A percentile compares a stretch with the other conserved stretches of the same genome.
These are phyloP conservation scores for Micropoecilia bifurca DNA, from an alignment of 2,797 vertebrate species.

Conservation along the genomic window DNA sequence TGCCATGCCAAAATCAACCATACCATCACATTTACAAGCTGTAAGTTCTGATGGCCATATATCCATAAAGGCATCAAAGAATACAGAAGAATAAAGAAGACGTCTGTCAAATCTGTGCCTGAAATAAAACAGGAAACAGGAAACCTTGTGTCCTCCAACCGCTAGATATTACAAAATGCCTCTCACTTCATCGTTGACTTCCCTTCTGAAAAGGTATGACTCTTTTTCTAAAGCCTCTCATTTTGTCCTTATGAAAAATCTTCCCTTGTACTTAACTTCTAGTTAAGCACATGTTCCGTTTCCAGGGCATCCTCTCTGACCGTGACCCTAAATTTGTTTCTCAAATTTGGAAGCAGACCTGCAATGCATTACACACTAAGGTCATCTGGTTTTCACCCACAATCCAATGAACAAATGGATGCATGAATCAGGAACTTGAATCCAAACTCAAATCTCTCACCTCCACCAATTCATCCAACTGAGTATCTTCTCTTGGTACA, in stretches of 20 bases:
- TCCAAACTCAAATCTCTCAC: neutral
- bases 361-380: neutral
- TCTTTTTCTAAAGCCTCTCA: neutral
- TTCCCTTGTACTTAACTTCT: too few relatives aligned
- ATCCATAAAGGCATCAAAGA: neutral
- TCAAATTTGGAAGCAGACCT: neutral
- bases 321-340: neutral
- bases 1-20: neutral
- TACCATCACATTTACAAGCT: neutral
- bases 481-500: neutral
- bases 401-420: neutral
- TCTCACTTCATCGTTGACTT: neutral
- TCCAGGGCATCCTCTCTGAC: neutral
- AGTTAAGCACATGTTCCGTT: neutral
- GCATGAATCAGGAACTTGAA: neutral
- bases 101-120: neutral
- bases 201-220: too few relatives aligned
- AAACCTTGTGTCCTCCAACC: neutral
- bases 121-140: neutral
- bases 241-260: neutral
- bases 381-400: neutral
- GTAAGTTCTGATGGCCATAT: neutral
- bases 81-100: too few relatives aligned
- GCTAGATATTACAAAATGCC: neutral
- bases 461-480: neutral